Evolutionary conservation across 2,797 vertebrate genomes (phyloP), one percentile per base, ranked within the genome.

Genomic region (Xenops minutus): DNA sequence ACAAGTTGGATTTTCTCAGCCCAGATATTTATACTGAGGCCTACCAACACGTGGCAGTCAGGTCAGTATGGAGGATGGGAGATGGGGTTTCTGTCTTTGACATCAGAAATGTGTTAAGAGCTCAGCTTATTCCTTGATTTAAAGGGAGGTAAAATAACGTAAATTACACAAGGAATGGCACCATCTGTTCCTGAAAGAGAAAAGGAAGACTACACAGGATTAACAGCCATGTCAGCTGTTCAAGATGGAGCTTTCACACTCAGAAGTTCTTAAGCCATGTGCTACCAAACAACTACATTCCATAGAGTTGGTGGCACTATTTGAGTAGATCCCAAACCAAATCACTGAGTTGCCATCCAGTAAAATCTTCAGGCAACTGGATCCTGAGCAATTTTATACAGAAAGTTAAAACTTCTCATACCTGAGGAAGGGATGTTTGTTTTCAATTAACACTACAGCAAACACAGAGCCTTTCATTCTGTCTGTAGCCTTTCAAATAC

Each of bases 1-100:
- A 44, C 52, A 94, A 96, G 84, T 51, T 46, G 2, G 97, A 98
- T 95, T 98, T 98, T 94, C 96, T 98, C 46, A 55, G 44, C n/a
- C 96, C 98, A 17, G 93, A 96, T 46, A 48, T 98, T 92, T 98
- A 98, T 52, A 91, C 62, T 10, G 88, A 80, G 4, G 98, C 98
- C 43, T 98, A 98, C 90, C 97, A 85, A 69, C 97, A 98, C 0
- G 76, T 72, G 19, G 97, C 97, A 32, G 19, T 69, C 91, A 98
- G 98, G 98, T 98, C 69, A 97, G 98, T 86, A 73, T 2, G 1
- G 48, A 68, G 36, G 21, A 9, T 0, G 5, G 21, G 37, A 85
- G 36, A 75, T 3, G 1, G 27, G 8, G 43, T 86, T 92, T 83
- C 51, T 95, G 27, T 73, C 63, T 82, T 54, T 82, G 62, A 73